phyloP scores from a whole-genome alignment of 1,140 invertebrate genomes.

The Drosophila sturtevanti region DNA sequence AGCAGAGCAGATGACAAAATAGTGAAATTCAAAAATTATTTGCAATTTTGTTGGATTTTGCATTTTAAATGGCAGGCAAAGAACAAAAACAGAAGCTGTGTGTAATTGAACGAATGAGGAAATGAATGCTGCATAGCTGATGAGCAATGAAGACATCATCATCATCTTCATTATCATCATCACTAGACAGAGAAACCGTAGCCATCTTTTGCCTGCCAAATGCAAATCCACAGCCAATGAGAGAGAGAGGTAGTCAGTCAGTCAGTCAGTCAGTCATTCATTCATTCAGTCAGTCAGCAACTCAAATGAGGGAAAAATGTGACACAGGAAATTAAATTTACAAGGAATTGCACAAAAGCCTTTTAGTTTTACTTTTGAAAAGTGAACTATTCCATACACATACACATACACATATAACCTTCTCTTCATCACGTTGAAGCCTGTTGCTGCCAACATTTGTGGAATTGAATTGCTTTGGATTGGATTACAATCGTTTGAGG shows the following conservation, averaged over 20 bases:
- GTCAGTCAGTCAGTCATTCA: background rate
- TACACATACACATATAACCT: slow-evolving; percentile 12
- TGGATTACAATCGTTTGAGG: background rate
- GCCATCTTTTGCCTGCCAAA: slow-evolving; percentile 31
- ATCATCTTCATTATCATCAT: slow-evolving; percentile 19
- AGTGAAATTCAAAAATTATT: slow-evolving; percentile 34
- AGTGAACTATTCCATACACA: slow-evolving; percentile 63
- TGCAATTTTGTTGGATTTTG: slow-evolving; percentile 13
- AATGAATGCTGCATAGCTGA: slow-evolving; percentile 58
- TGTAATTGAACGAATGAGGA: slow-evolving; percentile 52
- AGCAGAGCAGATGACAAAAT: slow-evolving; percentile 35
- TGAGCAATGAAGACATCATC: slow-evolving; percentile 36
- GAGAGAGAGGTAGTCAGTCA: slow-evolving; percentile 1
- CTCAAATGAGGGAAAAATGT: slow-evolving; percentile 46
- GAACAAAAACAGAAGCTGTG: slow-evolving; percentile 18
- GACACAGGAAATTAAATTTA: slow-evolving; percentile 77
- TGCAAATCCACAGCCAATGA: slow-evolving; percentile 6
- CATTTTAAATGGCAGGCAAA: slow-evolving; percentile 1
- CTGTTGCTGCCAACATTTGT: background rate
- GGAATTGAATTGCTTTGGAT: background rate
- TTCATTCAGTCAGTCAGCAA: background rate
- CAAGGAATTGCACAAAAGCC: slow-evolving; percentile 60
- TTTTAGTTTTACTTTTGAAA: background rate
- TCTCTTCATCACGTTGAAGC: too few species aligned
- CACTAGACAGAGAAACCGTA: slow-evolving; percentile 17